Evolutionary conservation across 1,140 invertebrate genomes (phyloP), one percentile per base, ranked within the genome.

Genomic region (Archegozetes longisetosus): DNA sequence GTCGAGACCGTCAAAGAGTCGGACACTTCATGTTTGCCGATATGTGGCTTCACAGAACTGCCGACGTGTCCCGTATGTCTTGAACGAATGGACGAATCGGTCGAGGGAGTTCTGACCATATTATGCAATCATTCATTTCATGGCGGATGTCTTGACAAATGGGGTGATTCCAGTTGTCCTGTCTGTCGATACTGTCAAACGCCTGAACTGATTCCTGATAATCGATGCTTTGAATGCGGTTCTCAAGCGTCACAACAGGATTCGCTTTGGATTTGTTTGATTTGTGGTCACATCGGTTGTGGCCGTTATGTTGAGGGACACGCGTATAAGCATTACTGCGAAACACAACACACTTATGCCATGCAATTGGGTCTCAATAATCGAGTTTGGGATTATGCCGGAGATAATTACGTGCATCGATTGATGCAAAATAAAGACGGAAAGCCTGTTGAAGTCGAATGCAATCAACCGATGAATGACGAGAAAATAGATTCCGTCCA

Each of bases 101-200:
- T 97, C 0, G 93, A 98, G 73, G 92, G 93, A 2, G 85, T 98
- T 64, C 76, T 98, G 57, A 98, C 93, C 3, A 95, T 99, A 68
- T 77, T 98, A 29, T 99, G 96, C 70, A 97, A 98, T 75, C 96
- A 99, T 75, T 85, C 91, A 0, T 98, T 98, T 73, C 96, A 99
- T 75, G 83, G 86, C 20, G 82, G 82, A 65, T 99, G 95, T 74
- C 75, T 99, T 28, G 81, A 86, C 56, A 86, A 97, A 72, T 98
- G 95, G 93, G 83, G 86, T 17, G 64, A 68, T 58, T 62, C 61
- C 25, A 65, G 77, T 63, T 82, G 81, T 68, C 81, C 80, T 17
- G 78, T 82, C 14, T 82, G 75, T 69, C 80, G 86, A 24, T 91
- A 87, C 70, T 84, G 86, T 62, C 91, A 95, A 76, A 96, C 91